Conservation (phyloP, 2,888 invertebrate genomes). For the Eupelmus urozonus region DNA sequence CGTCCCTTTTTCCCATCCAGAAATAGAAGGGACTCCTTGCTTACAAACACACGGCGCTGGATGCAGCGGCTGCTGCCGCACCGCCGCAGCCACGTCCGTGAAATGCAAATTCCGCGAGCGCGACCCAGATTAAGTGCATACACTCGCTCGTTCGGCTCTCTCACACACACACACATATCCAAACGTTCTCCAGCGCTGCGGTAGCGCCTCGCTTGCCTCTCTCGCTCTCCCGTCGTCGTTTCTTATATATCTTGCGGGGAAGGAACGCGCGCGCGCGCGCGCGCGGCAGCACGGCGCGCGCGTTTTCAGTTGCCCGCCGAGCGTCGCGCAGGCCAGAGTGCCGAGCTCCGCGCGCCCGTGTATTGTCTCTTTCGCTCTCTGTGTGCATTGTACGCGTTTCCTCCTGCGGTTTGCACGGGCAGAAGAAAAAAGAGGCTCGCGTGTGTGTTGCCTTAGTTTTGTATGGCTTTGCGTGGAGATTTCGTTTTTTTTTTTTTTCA, state of each 20-base stretch:
- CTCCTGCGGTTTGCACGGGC: background rate
- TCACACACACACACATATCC: background rate
- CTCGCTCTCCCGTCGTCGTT: conserved; percentile 1
- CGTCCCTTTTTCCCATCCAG: conserved; percentile 35
- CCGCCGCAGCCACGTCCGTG: conserved; percentile 53
- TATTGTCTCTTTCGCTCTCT: conserved; percentile 9
- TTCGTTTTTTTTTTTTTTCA: background rate
- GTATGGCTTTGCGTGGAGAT: background rate
- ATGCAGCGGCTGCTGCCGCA: background rate
- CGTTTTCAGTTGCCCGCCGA: conserved; percentile 57
- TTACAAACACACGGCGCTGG: too few species aligned
- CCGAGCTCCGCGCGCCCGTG: conserved; percentile 35
- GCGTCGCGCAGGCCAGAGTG: conserved; percentile 55
- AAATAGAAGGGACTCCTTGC: conserved; percentile 42
- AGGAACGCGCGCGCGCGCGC: background rate
- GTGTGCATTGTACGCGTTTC: background rate
- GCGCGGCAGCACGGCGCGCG: conserved; percentile 29
- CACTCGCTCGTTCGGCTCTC: too few species aligned
- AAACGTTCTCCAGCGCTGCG: conserved; percentile 30
- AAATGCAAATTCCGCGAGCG: conserved; percentile 59
- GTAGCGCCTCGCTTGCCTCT: conserved; percentile 8
- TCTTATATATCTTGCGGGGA: background rate
- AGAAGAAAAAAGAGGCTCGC: background rate
- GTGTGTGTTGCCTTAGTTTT: conserved; percentile 1
- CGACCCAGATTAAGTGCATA: conserved; percentile 58